phyloP scores from a whole-genome alignment of 2,888 invertebrate genomes.

The Lomographa bimaculata region DNA sequence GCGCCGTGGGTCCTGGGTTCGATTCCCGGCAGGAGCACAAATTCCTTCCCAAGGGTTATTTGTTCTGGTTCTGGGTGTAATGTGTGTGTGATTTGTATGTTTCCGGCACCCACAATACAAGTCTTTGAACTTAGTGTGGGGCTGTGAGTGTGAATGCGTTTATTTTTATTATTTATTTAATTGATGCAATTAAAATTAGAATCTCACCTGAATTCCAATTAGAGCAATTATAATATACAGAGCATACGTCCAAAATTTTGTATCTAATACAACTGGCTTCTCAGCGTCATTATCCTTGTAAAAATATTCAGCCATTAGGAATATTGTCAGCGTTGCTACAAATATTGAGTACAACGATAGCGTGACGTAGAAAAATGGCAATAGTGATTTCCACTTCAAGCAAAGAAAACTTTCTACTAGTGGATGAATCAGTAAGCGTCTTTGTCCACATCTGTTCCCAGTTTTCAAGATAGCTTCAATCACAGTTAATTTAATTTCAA shows the following conservation, averaged over 20 bases:
- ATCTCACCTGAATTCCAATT: slow-evolving; percentile 12
- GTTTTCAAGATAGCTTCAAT: slow-evolving; percentile 44
- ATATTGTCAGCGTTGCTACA: slow-evolving; percentile 50
- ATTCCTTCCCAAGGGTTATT: too few relatives aligned
- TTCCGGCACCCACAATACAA: too few relatives aligned
- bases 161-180: too few relatives aligned
- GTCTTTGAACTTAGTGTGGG: too few relatives aligned
- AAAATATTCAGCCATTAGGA: slow-evolving; percentile 41
- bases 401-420: slow-evolving; percentile 62
- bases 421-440: slow-evolving; percentile 59
- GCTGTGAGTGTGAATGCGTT: too few relatives aligned
- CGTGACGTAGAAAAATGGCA: slow-evolving; percentile 54
- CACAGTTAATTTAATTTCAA: slow-evolving; percentile 13
- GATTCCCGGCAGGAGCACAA: too few relatives aligned
- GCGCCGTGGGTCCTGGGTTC: too few relatives aligned
- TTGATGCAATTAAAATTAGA: too few relatives aligned
- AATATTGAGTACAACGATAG: slow-evolving; percentile 54
- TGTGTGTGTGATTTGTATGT: too few relatives aligned
- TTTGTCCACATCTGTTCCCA: slow-evolving; percentile 48
- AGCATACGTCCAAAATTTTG: slow-evolving; percentile 7
- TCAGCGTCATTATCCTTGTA: slow-evolving; percentile 30
- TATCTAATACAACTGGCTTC: neutral
- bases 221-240: slow-evolving; percentile 13
- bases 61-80: too few relatives aligned
- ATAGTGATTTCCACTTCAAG: slow-evolving; percentile 60